Conservation (phyloP, 2,113 vertebrate genomes). For the Nibea albiflora region DNA sequence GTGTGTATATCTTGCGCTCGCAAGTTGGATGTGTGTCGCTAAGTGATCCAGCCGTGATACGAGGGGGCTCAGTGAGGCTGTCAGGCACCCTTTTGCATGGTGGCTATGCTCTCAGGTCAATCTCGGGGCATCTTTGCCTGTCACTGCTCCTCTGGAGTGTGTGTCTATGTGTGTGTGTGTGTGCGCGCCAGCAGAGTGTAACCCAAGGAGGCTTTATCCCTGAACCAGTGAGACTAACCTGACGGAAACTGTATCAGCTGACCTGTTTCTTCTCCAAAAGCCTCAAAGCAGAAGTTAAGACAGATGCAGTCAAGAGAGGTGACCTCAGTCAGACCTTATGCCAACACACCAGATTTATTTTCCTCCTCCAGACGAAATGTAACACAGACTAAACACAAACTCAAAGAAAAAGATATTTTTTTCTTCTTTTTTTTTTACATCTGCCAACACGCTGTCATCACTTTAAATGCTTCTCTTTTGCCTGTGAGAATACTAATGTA, state of each 20-base stretch:
- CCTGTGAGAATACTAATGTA: not conserved
- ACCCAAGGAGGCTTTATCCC: conserved; percentile 28
- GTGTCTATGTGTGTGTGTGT: conserved; percentile 15
- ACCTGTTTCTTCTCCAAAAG: conserved; percentile 48
- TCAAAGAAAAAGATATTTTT: not conserved
- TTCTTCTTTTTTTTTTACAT: not conserved
- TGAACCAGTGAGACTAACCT: conserved; percentile 45
- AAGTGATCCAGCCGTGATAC: conserved; percentile 41
- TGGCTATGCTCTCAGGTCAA: conserved; percentile 60
- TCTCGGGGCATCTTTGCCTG: conserved; percentile 58
- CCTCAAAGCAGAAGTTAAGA: conserved; percentile 51
- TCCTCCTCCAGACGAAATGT: conserved; percentile 33
- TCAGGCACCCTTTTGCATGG: conserved; percentile 56
- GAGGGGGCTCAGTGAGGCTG: conserved; percentile 52
- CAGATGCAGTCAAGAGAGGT: conserved; percentile 68
- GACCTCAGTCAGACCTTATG: conserved; percentile 76
- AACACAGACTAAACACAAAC: conserved; percentile 27
- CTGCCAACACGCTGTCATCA: conserved; percentile 2
- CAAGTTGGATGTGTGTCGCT: conserved; percentile 22
- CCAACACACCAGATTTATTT: conserved; percentile 61
- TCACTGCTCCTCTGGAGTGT: conserved; percentile 52
- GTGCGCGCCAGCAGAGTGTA: conserved; percentile 17
- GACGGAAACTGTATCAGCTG: conserved; percentile 30
- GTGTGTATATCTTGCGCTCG: conserved; percentile 21
- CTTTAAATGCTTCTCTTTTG: conserved; percentile 10